Conservation (phyloP, 2,888 invertebrate species). For the Phengaris alcon region DNA sequence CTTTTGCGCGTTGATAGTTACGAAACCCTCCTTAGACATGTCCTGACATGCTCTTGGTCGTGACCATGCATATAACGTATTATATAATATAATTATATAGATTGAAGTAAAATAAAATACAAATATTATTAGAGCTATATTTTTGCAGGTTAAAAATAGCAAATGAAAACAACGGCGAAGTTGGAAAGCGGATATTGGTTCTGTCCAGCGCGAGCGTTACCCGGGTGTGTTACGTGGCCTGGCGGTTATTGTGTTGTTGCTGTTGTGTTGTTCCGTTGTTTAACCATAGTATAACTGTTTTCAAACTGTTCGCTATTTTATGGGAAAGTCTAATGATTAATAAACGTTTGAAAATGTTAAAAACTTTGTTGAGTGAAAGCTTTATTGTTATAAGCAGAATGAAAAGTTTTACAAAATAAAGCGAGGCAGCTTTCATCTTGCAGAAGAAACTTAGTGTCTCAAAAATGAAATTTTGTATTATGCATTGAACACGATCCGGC, state of each 20-base stretch:
- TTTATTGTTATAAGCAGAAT: no score
- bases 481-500: neutral
- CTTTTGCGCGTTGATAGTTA: no score
- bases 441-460: no score
- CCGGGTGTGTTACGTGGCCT: neutral
- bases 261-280: neutral
- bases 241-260: neutral
- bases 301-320: neutral
- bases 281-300: slow-evolving; percentile 3
- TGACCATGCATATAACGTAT: no score
- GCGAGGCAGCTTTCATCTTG: no score
- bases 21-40: no score
- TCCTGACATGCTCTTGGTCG: no score
- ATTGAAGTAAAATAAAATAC: neutral
- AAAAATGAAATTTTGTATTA: neutral
- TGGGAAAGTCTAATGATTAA: neutral
- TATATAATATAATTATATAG: no score
- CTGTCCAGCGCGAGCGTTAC: slow-evolving; percentile 1
- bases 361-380: no score
- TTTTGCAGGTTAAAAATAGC: neutral
- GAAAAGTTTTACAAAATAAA: no score
- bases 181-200: slow-evolving; percentile 3
- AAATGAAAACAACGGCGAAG: neutral
- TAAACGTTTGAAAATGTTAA: neutral
- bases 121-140: neutral